phyloP scores from a whole-genome alignment of 2,113 vertebrate species.

The Rafetus swinhoei region DNA sequence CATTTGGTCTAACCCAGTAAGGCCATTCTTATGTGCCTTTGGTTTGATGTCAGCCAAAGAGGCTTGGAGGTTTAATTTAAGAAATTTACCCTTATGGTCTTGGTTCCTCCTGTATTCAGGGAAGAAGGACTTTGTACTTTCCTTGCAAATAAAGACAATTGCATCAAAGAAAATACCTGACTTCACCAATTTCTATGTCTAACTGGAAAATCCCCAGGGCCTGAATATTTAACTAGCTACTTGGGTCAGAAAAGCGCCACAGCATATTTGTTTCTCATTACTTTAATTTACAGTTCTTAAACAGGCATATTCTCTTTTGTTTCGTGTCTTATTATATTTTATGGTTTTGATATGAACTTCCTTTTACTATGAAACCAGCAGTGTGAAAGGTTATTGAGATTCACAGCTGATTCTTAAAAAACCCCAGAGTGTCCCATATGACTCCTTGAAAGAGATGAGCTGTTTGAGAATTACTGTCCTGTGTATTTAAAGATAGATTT shows the following conservation, averaged over 20 bases:
- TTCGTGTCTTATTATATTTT: not conserved
- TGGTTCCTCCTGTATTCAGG: not conserved
- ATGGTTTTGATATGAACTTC: not conserved
- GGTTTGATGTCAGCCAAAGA: too few relatives aligned
- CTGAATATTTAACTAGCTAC: not conserved
- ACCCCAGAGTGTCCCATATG: not conserved
- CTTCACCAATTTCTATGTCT: not conserved
- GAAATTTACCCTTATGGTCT: not conserved
- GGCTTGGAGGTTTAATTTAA: too few relatives aligned
- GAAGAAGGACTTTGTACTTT: not conserved
- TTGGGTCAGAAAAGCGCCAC: not conserved
- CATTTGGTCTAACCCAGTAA: too few relatives aligned
- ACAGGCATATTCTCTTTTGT: not conserved
- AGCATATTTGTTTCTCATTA: not conserved
- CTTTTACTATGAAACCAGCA: not conserved
- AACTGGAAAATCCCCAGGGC: not conserved
- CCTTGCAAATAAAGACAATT: not conserved
- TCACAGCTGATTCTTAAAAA: not conserved
- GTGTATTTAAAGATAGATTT: not conserved
- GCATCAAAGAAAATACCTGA: not conserved
- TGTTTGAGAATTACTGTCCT: not conserved
- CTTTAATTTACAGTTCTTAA: not conserved
- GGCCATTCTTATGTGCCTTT: too few relatives aligned
- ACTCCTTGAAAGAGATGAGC: fast-evolving
- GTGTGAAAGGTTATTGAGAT: not conserved